Conservation (phyloP, 2,113 vertebrate genomes). For the Gallinago media region DNA sequence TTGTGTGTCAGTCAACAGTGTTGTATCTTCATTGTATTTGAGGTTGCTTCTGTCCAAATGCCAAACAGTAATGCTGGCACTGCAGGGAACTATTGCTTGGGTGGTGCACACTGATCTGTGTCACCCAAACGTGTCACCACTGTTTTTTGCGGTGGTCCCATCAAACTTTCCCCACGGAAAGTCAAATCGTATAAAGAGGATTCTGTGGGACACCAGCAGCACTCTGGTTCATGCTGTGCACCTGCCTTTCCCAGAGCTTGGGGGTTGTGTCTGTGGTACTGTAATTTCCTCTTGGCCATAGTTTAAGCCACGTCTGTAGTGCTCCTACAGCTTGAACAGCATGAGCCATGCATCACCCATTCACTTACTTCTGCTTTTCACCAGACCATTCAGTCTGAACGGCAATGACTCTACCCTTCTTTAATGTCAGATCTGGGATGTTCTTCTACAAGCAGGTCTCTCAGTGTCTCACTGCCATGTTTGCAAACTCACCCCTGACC, state of each 20-base stretch:
- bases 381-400: background rate
- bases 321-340: background rate
- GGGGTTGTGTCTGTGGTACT: background rate
- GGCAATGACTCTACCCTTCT: background rate
- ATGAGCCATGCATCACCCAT: background rate
- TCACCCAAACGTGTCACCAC: background rate
- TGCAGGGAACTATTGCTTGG: background rate
- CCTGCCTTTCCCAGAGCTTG: background rate
- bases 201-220: background rate
- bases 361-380: background rate
- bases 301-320: background rate
- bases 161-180: background rate
- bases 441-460: background rate
- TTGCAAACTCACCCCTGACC: background rate
- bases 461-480: background rate
- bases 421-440: background rate
- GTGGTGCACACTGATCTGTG: background rate
- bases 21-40: background rate
- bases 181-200: background rate
- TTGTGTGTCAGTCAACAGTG: background rate
- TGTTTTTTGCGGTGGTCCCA: background rate
- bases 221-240: background rate
- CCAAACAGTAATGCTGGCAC: background rate
- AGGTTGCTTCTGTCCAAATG: background rate
- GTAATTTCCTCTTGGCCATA: background rate